Base-by-base conservation (phyloP, 92 coral and sea anemone genomes). In the Virgularia gustaviana region DNA sequence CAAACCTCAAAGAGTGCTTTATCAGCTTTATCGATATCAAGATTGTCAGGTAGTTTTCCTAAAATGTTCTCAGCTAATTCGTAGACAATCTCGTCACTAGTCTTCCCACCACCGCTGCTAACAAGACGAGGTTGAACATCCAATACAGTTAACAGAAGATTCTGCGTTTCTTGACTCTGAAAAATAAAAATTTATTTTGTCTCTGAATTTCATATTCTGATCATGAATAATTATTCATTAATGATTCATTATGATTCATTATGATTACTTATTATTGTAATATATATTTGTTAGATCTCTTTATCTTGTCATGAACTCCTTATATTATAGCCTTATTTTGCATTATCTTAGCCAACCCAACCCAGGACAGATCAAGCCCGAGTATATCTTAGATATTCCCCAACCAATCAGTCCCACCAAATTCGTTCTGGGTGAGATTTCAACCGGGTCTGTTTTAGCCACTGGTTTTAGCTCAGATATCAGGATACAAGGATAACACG, bases 111-210 rank as follows among this genome's bases (percentile, higher is more conserved):
- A 32, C 98, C 98, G 31, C 88, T 66, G 51, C 98, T 92, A 65
- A 91, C 98, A 87, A 92, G 63, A 28, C 98, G 95, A 25, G 98
- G 98, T 78, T 92, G 98, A 49, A 92, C 98, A 62, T 92, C 98
- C 24, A 92, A 77, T 31, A 92, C 89, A 6, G 98, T 84, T n/a
- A 75, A 47, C 32, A 92, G 84, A 49, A 92, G 84, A 24, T 86
- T 60, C 71, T 86, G 85, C 35, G 99, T 94, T 75, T 94, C 99
- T 85, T 94, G 99, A 15, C 94, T 94, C 99, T 94, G 77, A 7
- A 18, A 18, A 59, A 12, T 16, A 47, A 41, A 23, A 56, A 57
- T n/a, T n/a, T n/a, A n/a, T n/a, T n/a, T n/a, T n/a, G n/a, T n/a
- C n/a, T n/a, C n/a, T n/a, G n/a, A n/a, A n/a, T n/a, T n/a, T n/a